phyloP scores from a whole-genome alignment of 2,797 vertebrate species.

The Graptemys geographica region DNA sequence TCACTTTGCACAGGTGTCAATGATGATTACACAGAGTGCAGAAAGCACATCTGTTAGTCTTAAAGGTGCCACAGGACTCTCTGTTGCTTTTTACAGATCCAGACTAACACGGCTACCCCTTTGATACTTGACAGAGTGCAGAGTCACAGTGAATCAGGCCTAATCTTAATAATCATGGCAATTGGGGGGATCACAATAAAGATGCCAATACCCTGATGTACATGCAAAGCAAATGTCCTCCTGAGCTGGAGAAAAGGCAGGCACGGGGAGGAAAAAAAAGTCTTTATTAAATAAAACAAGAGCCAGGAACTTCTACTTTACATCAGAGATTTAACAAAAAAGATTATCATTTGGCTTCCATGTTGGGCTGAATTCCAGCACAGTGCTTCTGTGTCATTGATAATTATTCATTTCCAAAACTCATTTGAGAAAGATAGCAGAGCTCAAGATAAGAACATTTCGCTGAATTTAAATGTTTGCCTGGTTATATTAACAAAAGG shows the following conservation, averaged over 20 bases:
- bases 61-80: too few species aligned
- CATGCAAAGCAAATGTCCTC: neutral
- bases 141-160: neutral
- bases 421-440: neutral
- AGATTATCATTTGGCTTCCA: neutral
- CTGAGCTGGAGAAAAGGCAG: neutral
- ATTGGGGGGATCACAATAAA: neutral
- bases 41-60: neutral
- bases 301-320: neutral
- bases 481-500: neutral
- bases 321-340: neutral
- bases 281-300: neutral
- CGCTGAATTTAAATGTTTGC: neutral
- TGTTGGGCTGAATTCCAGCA: neutral
- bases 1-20: neutral
- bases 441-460: neutral
- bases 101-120: too few species aligned
- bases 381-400: neutral
- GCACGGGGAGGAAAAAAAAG: neutral
- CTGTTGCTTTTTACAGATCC: too few species aligned
- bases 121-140: neutral
- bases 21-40: neutral
- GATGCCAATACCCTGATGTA: neutral
- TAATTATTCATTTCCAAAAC: neutral
- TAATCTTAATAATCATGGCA: constrained; percentile 12